Evolutionary conservation across 2,113 vertebrate genomes (phyloP), one percentile per base, ranked within the genome.

Genomic region (Platysteira castanea): DNA sequence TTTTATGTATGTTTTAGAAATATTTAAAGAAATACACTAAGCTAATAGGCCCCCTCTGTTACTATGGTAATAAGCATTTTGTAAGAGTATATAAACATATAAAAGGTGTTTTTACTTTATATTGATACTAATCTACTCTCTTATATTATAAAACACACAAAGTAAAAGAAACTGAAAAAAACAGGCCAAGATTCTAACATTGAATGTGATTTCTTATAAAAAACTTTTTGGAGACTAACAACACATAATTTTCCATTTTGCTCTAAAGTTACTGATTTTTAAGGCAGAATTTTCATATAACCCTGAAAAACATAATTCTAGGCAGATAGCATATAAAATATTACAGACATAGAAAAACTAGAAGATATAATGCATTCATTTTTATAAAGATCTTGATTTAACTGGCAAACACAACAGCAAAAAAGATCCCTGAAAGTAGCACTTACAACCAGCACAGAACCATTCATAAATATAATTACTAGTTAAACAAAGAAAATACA

Each of bases 31-130:
- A 77, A 68, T n/a, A 74, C 9, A 74, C 31, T 75, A 87, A 70
- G 30, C 41, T 75, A 89, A 77, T 24, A 78, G 35, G 18, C 6
- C 87, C 39, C 49, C 60, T 78, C 64, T 69, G 75, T 94, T 94
- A 92, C 86, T 93, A 92, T 54, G 59, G 83, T 54, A 94, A 90
- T 94, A 96, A 84, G 28, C 37, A 88, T 79, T 69, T 61, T 61
- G 28, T 64, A 92, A 75, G 70, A 86, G 23, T 21, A 47, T 30
- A 86, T 50, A 69, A 87, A 87, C 28, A 81, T 33, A 75, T 19
- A 81, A 92, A 93, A 89, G 24, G 23, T 74, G 27, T 4, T 84
- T 95, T 70, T 75, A 89, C 27, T 81, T 84, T 28, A 42, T 81
- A 88, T n/a, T 86, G 52, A 67, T 77, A 90, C 46, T 71, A 85